These are phyloP conservation scores for Zaprionus bogoriensis DNA, from an alignment of 2,888 invertebrate genomes.

Conservation along the genomic window DNA sequence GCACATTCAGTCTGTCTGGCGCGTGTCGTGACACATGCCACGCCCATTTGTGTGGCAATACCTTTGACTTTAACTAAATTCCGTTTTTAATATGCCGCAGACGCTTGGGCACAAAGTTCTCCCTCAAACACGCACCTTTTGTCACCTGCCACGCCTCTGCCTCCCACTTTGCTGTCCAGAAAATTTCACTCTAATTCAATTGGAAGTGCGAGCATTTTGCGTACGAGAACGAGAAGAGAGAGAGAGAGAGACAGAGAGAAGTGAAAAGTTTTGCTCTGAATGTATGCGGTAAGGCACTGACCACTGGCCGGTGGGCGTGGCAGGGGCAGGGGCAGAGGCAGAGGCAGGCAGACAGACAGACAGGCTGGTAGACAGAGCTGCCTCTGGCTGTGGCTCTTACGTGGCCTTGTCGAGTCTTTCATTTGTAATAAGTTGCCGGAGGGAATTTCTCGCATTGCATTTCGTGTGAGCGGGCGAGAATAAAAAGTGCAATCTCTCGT, in stretches of 20 bases:
- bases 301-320: slow-evolving; percentile 26
- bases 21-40: slow-evolving; percentile 21
- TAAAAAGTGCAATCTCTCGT: slow-evolving; percentile 24
- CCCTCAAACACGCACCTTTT: slow-evolving; percentile 18
- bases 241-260: not conserved
- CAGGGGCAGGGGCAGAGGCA: not conserved
- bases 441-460: slow-evolving; percentile 43
- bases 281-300: too few relatives aligned
- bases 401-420: slow-evolving; percentile 56
- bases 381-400: not conserved
- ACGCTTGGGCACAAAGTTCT: slow-evolving; percentile 27
- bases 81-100: slow-evolving; percentile 41
- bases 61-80: slow-evolving; percentile 34
- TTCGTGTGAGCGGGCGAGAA: slow-evolving; percentile 33
- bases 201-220: slow-evolving; percentile 49
- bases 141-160: slow-evolving; percentile 19
- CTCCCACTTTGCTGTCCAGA: not conserved
- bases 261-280: slow-evolving; percentile 37
- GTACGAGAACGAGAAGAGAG: slow-evolving; percentile 2
- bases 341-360: too few relatives aligned
- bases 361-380: too few relatives aligned
- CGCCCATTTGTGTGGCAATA: slow-evolving; percentile 40
- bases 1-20: too few relatives aligned
- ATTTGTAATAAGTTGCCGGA: slow-evolving; percentile 60
- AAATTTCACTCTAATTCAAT: slow-evolving; percentile 60